These are phyloP conservation scores for Dipodomys ordii DNA, from an alignment of 2,113 vertebrate genomes.

Conservation along the genomic window DNA sequence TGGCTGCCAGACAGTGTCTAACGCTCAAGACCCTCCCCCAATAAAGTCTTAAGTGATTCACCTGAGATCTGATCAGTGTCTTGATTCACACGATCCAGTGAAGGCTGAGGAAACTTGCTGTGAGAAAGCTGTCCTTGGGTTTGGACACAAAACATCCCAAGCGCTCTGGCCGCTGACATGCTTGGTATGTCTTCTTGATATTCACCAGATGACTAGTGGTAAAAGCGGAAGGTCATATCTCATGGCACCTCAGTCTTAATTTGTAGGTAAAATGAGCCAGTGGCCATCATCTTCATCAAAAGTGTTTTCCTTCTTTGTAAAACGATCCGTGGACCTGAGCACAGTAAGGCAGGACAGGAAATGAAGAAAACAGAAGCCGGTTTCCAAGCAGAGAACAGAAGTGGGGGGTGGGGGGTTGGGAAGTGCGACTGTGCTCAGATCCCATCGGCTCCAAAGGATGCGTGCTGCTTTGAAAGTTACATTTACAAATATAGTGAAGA, in stretches of 20 bases:
- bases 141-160: neutral
- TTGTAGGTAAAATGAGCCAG: neutral
- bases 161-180: neutral
- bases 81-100: too few species aligned
- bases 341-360: neutral
- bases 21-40: too few species aligned
- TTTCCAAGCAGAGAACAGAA: constrained; percentile 12
- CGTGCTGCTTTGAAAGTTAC: neutral
- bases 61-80: too few species aligned
- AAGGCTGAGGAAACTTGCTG: neutral
- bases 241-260: neutral
- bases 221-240: neutral
- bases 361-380: neutral
- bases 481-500: neutral
- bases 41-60: too few species aligned
- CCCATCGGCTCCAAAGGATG: neutral
- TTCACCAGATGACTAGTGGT: neutral
- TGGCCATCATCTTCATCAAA: neutral
- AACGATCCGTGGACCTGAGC: neutral
- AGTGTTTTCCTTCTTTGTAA: neutral
- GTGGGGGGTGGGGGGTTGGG: neutral
- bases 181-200: neutral
- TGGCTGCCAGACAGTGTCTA: too few species aligned
- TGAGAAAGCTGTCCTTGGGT: neutral
- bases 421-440: neutral